These are phyloP conservation scores for Campaea margaritaria DNA, from an alignment of 2,888 invertebrate species.

Conservation along the genomic window DNA sequence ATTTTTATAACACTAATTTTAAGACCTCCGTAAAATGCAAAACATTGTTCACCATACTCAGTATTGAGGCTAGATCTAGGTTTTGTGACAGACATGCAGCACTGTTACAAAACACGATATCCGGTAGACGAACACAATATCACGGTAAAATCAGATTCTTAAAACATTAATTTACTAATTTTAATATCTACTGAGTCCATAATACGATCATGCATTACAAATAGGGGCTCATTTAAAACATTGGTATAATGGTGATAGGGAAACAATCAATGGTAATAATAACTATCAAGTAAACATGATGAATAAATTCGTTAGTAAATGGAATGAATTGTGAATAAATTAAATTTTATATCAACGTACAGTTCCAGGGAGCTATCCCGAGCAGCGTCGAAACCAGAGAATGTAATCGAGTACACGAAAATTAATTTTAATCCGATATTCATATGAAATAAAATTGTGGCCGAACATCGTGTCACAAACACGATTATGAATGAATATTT, in stretches of 20 bases:
- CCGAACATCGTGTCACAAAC: slow-evolving; percentile 38
- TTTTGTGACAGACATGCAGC: slow-evolving; percentile 26
- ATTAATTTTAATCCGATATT: slow-evolving; percentile 53
- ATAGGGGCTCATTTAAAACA: slow-evolving; percentile 42
- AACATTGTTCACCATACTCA: slow-evolving; percentile 2
- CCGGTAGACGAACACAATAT: slow-evolving; percentile 4
- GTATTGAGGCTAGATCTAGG: not conserved
- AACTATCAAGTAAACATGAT: slow-evolving; percentile 41
- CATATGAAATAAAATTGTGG: slow-evolving; percentile 39
- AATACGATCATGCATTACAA: slow-evolving; percentile 38
- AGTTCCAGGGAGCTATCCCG: slow-evolving; percentile 75
- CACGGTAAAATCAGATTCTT: slow-evolving; percentile 28
- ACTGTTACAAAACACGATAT: slow-evolving; percentile 1
- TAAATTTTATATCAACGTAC: slow-evolving; percentile 69
- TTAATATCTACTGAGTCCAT: slow-evolving; percentile 28
- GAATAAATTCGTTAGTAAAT: slow-evolving; percentile 42
- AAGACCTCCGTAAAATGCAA: not conserved
- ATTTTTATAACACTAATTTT: no score
- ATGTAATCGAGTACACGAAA: slow-evolving; percentile 58
- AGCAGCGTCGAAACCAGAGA: slow-evolving; percentile 67
- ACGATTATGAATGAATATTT: slow-evolving; percentile 43
- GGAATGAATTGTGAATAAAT: slow-evolving; percentile 33
- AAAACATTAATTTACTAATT: slow-evolving; percentile 34
- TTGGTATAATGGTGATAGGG: slow-evolving; percentile 36
- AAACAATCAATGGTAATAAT: slow-evolving; percentile 40